Conservation (phyloP, 2,888 invertebrate genomes). For the Taenaris catops region DNA sequence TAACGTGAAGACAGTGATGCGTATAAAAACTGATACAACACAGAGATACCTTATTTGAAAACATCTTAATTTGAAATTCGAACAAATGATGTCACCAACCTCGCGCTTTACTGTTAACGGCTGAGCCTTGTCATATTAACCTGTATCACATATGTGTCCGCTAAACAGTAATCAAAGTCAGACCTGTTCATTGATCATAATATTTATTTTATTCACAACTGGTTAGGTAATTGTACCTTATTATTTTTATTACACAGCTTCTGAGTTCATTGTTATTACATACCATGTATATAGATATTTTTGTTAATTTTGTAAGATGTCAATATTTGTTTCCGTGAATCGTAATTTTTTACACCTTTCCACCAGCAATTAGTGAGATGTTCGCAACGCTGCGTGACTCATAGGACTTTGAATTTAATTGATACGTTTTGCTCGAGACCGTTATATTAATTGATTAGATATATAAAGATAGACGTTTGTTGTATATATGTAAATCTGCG, state of each 20-base stretch:
- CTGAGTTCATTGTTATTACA: neutral
- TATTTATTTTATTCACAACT: constrained; percentile 15
- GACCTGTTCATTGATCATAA: constrained; percentile 14
- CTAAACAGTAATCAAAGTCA: constrained; percentile 6
- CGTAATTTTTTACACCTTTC: constrained; percentile 28
- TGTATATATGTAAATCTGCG: neutral
- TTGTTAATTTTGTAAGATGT: too few relatives aligned
- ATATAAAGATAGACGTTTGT: constrained; percentile 1
- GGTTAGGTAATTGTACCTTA: constrained; percentile 8
- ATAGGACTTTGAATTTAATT: constrained; percentile 20
- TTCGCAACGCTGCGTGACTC: constrained; percentile 16
- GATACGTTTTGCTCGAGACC: constrained; percentile 14
- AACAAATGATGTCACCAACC: neutral
- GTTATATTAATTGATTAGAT: constrained; percentile 9
- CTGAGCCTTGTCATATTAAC: constrained; percentile 10
- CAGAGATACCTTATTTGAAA: too few relatives aligned
- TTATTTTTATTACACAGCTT: constrained; percentile 7
- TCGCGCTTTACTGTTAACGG: neutral
- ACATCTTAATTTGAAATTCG: too few relatives aligned
- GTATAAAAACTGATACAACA: too few relatives aligned
- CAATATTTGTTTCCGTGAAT: constrained; percentile 36
- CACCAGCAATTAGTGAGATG: constrained; percentile 17
- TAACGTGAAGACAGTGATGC: too few relatives aligned
- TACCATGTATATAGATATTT: too few relatives aligned
- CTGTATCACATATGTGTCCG: constrained; percentile 4